phyloP scores from a whole-genome alignment of 2,113 vertebrate species.

The Chaetorhynchus papuensis region DNA sequence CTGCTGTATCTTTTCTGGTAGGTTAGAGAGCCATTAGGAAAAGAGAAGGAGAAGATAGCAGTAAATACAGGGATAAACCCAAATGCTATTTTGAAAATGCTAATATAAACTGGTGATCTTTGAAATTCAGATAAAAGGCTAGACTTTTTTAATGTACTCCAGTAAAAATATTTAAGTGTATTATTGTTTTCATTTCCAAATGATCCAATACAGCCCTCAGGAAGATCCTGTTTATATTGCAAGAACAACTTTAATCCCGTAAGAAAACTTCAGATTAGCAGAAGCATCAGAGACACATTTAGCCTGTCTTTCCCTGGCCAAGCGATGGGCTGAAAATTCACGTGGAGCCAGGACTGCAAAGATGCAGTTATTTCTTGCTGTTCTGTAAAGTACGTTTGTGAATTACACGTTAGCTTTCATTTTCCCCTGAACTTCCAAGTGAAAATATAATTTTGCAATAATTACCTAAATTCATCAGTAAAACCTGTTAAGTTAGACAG shows the following conservation, averaged over 20 bases:
- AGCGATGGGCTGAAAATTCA: neutral
- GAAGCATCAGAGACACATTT: neutral
- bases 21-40: neutral
- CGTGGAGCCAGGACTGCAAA: neutral
- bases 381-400: neutral
- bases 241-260: neutral
- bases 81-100: neutral
- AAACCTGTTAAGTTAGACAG: neutral
- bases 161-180: neutral
- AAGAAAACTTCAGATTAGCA: neutral
- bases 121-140: neutral
- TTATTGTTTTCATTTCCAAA: neutral
- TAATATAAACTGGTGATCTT: neutral
- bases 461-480: neutral
- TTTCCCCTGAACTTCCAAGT: neutral
- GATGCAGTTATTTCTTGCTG: neutral
- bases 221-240: neutral
- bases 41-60: neutral
- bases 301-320: neutral
- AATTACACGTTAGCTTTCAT: neutral
- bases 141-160: neutral
- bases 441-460: neutral
- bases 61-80: neutral
- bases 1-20: neutral
- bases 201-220: neutral